Conservation (phyloP, 2,113 vertebrate genomes). For the Pachyramphus minor region DNA sequence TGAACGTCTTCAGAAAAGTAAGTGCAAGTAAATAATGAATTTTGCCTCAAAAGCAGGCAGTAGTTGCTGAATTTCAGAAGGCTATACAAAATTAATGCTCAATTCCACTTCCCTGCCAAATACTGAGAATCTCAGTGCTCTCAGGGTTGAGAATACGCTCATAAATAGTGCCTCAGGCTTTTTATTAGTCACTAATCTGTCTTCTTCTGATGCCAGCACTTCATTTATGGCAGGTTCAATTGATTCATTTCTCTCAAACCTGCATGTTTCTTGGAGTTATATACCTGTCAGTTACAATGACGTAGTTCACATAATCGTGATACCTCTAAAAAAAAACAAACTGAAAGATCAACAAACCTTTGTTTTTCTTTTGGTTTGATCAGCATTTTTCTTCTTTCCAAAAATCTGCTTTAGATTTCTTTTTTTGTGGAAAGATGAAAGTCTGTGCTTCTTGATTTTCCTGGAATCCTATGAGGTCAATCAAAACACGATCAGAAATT, state of each 20-base stretch:
- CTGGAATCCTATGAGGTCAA: neutral
- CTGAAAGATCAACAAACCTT: accelerated
- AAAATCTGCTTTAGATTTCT: neutral
- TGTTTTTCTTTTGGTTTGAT: neutral
- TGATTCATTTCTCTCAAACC: neutral
- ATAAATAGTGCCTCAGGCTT: neutral
- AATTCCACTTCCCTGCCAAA: accelerated
- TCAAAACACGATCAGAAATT: neutral
- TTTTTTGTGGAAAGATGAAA: neutral
- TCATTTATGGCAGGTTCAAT: neutral
- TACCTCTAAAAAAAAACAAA: neutral
- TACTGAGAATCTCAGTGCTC: neutral
- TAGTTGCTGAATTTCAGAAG: neutral
- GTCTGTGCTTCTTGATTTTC: neutral
- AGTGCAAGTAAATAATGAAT: neutral
- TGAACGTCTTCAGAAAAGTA: neutral
- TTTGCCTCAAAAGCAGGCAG: neutral
- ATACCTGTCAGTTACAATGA: neutral
- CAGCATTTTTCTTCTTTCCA: neutral
- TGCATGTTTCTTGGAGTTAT: neutral
- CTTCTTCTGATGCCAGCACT: neutral
- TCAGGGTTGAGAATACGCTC: neutral
- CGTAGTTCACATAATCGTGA: neutral
- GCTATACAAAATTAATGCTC: neutral
- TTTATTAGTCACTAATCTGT: neutral